Evolutionary conservation across 1,140 invertebrate genomes (phyloP).

Genomic region (Akabosia matsudoensis): DNA sequence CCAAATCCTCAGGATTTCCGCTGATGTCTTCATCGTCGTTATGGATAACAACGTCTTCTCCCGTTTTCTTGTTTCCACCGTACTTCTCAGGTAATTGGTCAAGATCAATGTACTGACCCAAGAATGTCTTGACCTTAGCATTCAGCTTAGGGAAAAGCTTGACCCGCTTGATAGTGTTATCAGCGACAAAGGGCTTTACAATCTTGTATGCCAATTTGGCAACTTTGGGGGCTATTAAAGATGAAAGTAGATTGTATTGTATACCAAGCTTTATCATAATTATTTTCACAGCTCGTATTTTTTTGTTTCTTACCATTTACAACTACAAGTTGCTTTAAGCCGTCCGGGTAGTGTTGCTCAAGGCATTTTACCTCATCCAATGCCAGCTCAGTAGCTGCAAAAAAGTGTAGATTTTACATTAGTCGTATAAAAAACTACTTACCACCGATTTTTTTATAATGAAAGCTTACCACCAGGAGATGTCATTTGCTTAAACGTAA

Average conservation of each 20-base stretch:
- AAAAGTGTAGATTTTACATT: neutral
- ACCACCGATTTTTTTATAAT: neutral
- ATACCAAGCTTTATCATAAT: too few relatives aligned
- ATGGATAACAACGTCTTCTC: constrained; percentile 18
- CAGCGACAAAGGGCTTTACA: constrained; percentile 80
- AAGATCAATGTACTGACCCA: constrained; percentile 63
- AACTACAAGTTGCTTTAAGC: constrained; percentile 32
- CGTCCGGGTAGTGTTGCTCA: constrained; percentile 36
- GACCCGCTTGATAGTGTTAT: constrained; percentile 85
- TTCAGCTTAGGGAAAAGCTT: constrained; percentile 73
- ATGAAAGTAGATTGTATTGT: constrained; percentile 22
- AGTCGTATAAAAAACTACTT: neutral
- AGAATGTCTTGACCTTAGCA: constrained; percentile 69
- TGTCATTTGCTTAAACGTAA: constrained; percentile 44
- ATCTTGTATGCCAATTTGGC: constrained; percentile 83
- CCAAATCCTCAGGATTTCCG: constrained; percentile 43
- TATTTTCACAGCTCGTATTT: too few relatives aligned
- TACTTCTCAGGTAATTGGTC: constrained; percentile 74
- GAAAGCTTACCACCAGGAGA: constrained; percentile 37
- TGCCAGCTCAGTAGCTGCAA: constrained; percentile 36
- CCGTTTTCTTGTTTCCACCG: constrained; percentile 62
- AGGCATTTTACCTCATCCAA: constrained; percentile 34
- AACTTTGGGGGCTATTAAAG: constrained; percentile 72
- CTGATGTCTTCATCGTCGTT: constrained; percentile 36
- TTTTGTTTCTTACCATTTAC: constrained; percentile 42